These are phyloP conservation scores for Hirtodrosophila confusa DNA, from an alignment of 2,888 invertebrate genomes.

Conservation along the genomic window DNA sequence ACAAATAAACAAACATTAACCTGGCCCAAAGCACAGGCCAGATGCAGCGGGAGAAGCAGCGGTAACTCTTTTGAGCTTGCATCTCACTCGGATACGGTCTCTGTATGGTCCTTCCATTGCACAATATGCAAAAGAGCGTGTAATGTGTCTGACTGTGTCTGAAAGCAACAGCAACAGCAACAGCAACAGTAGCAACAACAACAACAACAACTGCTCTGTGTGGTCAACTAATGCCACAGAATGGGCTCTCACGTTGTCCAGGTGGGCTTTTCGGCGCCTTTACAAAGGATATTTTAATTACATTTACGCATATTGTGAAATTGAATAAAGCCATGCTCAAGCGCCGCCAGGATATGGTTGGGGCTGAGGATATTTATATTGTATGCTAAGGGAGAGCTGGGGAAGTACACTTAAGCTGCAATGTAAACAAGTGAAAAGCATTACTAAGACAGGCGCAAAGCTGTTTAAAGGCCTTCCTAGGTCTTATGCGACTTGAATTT, in stretches of 20 bases:
- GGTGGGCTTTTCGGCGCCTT: conserved; percentile 68
- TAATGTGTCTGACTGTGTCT: conserved; percentile 59
- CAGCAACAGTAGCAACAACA: conserved; percentile 17
- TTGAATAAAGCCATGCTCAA: conserved; percentile 64
- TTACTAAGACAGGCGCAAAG: conserved; percentile 58
- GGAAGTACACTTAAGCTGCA: conserved; percentile 58
- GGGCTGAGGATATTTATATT: neutral
- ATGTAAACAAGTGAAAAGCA: conserved; percentile 71
- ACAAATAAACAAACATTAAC: conserved; percentile 74
- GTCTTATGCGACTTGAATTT: conserved; percentile 13
- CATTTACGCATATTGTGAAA: conserved; percentile 76
- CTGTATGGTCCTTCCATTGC: conserved; percentile 48
- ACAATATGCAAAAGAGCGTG: conserved; percentile 76
- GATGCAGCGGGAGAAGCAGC: conserved; percentile 15
- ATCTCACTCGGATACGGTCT: conserved; percentile 25
- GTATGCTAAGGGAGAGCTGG: conserved; percentile 2
- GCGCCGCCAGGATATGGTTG: neutral
- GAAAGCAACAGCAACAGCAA: conserved; percentile 26
- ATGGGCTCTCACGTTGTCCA: conserved; percentile 58
- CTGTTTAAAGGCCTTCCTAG: conserved; percentile 36
- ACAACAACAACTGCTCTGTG: conserved; percentile 50
- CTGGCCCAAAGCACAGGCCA: conserved; percentile 42
- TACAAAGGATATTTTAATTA: conserved; percentile 74
- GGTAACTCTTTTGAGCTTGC: conserved; percentile 57
- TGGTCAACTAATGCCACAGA: conserved; percentile 74